Evolutionary conservation across 2,113 vertebrate genomes (phyloP).

Genomic region (Octodon degus): DNA sequence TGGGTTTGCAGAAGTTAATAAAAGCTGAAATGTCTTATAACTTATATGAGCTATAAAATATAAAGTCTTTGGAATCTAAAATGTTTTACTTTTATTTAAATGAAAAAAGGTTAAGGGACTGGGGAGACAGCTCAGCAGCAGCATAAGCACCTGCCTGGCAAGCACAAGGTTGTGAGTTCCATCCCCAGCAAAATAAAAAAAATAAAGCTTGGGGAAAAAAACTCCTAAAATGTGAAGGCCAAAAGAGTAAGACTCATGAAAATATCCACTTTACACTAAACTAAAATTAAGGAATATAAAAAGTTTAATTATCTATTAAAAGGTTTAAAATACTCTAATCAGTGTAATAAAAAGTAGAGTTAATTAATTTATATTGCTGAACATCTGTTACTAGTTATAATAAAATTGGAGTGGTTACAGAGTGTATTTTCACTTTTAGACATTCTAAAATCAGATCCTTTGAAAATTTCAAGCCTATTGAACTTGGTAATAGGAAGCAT

Average conservation of each 20-base stretch:
- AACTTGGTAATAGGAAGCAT: slow-evolving; percentile 9
- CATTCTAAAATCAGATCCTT: slow-evolving; percentile 56
- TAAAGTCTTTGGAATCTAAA: slow-evolving; percentile 20
- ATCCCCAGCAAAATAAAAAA: neutral
- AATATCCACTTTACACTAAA: slow-evolving; percentile 57
- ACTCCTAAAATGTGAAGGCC: neutral
- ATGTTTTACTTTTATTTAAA: slow-evolving; percentile 27
- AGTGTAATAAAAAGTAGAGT: slow-evolving; percentile 70
- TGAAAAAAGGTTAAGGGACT: neutral
- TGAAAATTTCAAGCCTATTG: slow-evolving; percentile 52
- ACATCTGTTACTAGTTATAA: slow-evolving; percentile 78
- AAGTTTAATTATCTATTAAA: slow-evolving; percentile 58
- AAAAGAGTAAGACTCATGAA: slow-evolving; percentile 54
- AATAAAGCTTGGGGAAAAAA: neutral
- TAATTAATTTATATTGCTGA: slow-evolving; percentile 78
- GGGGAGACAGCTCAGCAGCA: too few relatives aligned
- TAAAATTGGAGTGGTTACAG: slow-evolving; percentile 61
- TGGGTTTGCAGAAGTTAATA: slow-evolving; percentile 38
- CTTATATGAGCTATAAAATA: slow-evolving; percentile 20
- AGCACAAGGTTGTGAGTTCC: too few relatives aligned
- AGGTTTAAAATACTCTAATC: slow-evolving; percentile 68
- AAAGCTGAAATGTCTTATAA: slow-evolving; percentile 24
- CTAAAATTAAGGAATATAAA: slow-evolving; percentile 65
- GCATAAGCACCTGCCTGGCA: too few relatives aligned
- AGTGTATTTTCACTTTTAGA: slow-evolving; percentile 57